Evolutionary conservation across 2,797 vertebrate species (phyloP).

Genomic region (Nasua narica): DNA sequence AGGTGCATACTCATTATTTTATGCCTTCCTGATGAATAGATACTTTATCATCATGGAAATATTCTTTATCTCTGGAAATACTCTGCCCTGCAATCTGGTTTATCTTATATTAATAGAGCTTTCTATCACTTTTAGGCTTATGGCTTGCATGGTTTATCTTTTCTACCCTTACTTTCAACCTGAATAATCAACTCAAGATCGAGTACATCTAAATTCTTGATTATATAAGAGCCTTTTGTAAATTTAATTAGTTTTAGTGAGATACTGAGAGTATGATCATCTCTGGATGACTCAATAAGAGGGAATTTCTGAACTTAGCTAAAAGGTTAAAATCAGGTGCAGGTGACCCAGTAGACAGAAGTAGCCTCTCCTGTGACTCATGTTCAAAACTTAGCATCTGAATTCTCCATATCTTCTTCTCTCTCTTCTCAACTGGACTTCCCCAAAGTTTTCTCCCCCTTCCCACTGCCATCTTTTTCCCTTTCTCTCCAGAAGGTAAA

Average conservation of each 20-base stretch:
- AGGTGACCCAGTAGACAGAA: neutral
- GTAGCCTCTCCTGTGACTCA: neutral
- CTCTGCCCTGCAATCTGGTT: neutral
- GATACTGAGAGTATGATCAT: neutral
- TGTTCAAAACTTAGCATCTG: neutral
- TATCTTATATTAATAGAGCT: neutral
- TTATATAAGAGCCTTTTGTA: neutral
- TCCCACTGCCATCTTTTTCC: neutral
- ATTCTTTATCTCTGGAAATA: neutral
- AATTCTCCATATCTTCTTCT: neutral
- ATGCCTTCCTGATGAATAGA: neutral
- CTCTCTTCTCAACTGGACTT: neutral
- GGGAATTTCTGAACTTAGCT: neutral
- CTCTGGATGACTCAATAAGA: neutral
- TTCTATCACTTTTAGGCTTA: neutral
- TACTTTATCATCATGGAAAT: neutral
- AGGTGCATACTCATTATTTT: neutral
- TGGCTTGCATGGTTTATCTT: neutral
- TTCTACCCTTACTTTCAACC: neutral
- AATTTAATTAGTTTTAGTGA: slow-evolving; percentile 6
- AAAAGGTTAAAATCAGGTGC: neutral
- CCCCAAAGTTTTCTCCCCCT: neutral
- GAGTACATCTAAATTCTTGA: slow-evolving; percentile 16
- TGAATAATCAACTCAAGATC: neutral
- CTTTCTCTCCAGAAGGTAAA: slow-evolving; percentile 37